These are phyloP conservation scores for Crocidura indochinensis DNA, from an alignment of 2,797 vertebrate genomes.

Conservation along the genomic window DNA sequence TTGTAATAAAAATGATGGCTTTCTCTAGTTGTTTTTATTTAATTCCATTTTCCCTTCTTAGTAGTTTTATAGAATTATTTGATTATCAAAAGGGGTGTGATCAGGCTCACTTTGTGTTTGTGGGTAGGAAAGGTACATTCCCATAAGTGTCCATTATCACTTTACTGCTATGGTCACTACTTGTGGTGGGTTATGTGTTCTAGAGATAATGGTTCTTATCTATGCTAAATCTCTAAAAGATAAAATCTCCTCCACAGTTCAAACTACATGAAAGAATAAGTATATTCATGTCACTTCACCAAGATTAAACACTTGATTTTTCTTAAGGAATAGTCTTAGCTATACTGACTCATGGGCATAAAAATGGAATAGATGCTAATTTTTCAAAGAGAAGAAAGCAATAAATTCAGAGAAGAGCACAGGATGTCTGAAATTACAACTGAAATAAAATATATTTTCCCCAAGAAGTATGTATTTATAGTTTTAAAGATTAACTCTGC, in stretches of 20 bases:
- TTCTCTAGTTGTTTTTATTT: background rate
- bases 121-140: background rate
- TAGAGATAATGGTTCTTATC: background rate
- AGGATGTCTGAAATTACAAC: background rate
- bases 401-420: background rate
- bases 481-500: background rate
- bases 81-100: background rate
- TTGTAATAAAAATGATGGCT: background rate
- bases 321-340: too few species aligned
- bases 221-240: background rate
- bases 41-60: background rate
- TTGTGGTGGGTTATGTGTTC: too few species aligned
- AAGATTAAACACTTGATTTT: background rate
- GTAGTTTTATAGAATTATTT: background rate
- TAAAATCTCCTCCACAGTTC: too few species aligned
- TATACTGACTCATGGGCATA: background rate
- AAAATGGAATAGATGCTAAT: background rate
- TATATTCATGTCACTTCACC: background rate
- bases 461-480: background rate
- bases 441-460: background rate
- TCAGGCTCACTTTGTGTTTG: background rate
- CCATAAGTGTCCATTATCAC: background rate
- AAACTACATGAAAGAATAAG: background rate
- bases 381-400: background rate
- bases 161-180: background rate